Conservation (phyloP, 2,797 vertebrate species). For the Knipowitschia caucasica region DNA sequence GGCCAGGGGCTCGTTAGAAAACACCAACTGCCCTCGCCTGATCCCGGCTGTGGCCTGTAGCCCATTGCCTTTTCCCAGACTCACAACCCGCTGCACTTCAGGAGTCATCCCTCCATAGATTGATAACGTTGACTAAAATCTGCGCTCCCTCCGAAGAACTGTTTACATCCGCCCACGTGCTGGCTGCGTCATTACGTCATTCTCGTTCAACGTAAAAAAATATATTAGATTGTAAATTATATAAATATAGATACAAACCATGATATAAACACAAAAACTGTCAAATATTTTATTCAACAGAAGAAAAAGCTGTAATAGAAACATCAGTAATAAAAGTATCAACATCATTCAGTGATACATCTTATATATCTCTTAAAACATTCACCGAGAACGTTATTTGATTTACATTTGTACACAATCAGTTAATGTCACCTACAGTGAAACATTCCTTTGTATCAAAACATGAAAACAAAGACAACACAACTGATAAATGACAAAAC, state of each 20-base stretch:
- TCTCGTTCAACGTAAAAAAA: accelerated
- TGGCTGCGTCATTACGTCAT: constrained; percentile 49
- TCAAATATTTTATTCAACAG: constrained; percentile 14
- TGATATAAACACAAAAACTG: neutral
- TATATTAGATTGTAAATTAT: too few relatives aligned
- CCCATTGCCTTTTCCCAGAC: constrained; percentile 80
- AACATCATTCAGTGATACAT: constrained; percentile 8
- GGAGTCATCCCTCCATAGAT: constrained; percentile 55
- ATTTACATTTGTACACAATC: constrained; percentile 10
- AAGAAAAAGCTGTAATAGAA: constrained; percentile 5
- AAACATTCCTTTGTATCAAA: neutral
- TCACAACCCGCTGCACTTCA: constrained; percentile 77
- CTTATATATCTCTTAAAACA: neutral
- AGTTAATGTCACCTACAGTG: neutral
- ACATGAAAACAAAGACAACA: constrained; percentile 5
- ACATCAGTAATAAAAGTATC: constrained; percentile 9
- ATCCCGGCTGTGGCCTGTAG: constrained; percentile 65
- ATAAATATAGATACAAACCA: too few relatives aligned
- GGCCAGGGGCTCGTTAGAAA: constrained; percentile 75
- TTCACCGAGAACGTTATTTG: constrained; percentile 4
- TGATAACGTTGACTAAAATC: too few relatives aligned
- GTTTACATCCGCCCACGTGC: constrained; percentile 55
- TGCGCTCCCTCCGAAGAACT: neutral
- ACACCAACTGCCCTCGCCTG: constrained; percentile 76
- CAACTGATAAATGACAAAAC: neutral